Evolutionary conservation across 1,140 invertebrate species (phyloP), one percentile per base, ranked within the genome.

Genomic region (Zaprionus davidi): DNA sequence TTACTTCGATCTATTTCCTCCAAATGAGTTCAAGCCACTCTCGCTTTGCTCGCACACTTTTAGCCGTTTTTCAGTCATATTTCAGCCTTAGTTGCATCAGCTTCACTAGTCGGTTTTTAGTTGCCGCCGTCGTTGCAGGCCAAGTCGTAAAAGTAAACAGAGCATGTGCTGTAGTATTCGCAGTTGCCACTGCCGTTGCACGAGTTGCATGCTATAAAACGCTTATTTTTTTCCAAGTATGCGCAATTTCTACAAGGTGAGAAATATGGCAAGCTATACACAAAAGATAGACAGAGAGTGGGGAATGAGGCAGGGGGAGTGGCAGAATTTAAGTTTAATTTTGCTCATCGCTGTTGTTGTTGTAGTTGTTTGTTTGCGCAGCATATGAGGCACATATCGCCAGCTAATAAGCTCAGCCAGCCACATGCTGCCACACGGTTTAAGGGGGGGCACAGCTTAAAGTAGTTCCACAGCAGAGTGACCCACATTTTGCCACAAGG

Each of bases 161-260:
- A 34, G 31, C 31, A 34, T 34, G 31, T 34, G 31, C 31, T 34
- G 31, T 31, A 31, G 31, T 34, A 34, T 41, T 53, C 49, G 38
- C 26, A 26, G 55, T 28, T 69, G 57, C n/a, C 51, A 46, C 31
- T 34, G 31, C 31, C 38, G 38, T 17, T 58, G 67, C 44, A 70
- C 67, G 73, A 60, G 72, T 71, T 69, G 78, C 68, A 73, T 79
- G 85, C 84, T 56, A 83, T 87, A 87, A 88, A 87, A 74, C 84
- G 84, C 84, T 87, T 87, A 87, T 84, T 87, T 84, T 87, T 85
- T 88, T 86, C 28, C 77, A 76, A 63, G 70, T 71, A 68, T 65
- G 62, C 65, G 75, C 64, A 75, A 71, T 71, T 68, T 72, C 63
- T 36, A 57, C 67, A 71, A 88, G 84, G 84, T 87, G 84, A 73